Percentiles rank a stretch among this genome's conserved stretches.
Evolutionary conservation across 2,113 vertebrate species (phyloP).

Genomic region (Ciconia maguari): DNA sequence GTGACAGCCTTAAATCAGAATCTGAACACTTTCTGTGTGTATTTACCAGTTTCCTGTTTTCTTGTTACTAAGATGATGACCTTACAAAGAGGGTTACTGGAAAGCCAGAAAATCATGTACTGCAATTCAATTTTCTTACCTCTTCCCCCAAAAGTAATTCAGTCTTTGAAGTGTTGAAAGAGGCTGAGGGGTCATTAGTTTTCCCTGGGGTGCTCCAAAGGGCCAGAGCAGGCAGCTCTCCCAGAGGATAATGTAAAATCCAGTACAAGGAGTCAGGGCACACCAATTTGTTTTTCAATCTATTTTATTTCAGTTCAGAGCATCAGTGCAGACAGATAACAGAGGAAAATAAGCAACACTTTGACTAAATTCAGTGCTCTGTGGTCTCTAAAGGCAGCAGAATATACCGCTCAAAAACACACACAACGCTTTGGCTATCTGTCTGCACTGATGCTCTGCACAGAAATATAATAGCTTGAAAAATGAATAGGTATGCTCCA

Average conservation of each 20-base stretch:
- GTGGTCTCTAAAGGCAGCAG: constrained; percentile 38
- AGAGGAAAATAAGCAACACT: constrained; percentile 65
- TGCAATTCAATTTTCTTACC: constrained; percentile 62
- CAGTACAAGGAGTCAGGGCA: constrained; percentile 22
- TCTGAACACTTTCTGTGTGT: background rate
- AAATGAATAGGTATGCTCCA: constrained; percentile 40
- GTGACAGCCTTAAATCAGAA: constrained; percentile 26
- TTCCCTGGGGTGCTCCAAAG: constrained; percentile 28
- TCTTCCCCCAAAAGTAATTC: constrained; percentile 54
- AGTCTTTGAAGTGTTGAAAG: constrained; percentile 30
- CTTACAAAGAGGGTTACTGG: constrained; percentile 29
- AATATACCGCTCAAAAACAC: background rate
- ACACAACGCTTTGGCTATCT: background rate
- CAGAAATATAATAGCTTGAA: constrained; percentile 54
- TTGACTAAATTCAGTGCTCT: constrained; percentile 34
- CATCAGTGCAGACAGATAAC: constrained; percentile 51
- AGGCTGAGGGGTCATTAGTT: constrained; percentile 41
- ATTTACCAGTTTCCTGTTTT: constrained; percentile 49
- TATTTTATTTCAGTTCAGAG: constrained; percentile 73
- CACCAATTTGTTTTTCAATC: constrained; percentile 75
- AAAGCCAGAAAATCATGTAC: constrained; percentile 47
- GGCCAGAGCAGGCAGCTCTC: background rate
- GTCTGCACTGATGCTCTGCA: constrained; percentile 42
- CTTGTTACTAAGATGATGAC: constrained; percentile 42
- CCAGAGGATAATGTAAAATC: constrained; percentile 46